Evolutionary conservation across 2,113 vertebrate genomes (phyloP).

Genomic region (Salminus brasiliensis): DNA sequence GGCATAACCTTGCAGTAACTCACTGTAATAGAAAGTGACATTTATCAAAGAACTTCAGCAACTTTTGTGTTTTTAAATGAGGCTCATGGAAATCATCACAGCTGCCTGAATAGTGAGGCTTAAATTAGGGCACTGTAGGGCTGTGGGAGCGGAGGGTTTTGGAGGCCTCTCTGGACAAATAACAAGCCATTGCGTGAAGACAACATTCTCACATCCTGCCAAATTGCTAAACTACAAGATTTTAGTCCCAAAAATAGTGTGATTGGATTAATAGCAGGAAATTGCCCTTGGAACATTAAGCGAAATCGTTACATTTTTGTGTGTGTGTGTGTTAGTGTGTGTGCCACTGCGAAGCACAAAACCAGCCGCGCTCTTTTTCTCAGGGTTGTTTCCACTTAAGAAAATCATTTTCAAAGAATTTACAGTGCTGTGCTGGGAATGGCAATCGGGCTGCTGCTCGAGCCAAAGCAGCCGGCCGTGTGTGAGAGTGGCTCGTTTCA

Average conservation of each 20-base stretch:
- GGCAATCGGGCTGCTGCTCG: conserved; percentile 60
- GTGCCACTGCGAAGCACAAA: conserved; percentile 55
- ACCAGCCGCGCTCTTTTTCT: conserved; percentile 60
- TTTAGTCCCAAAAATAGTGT: conserved; percentile 64
- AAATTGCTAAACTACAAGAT: conserved; percentile 51
- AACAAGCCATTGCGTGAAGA: conserved; percentile 56
- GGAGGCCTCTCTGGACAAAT: conserved; percentile 38
- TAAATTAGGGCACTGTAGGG: conserved; percentile 8
- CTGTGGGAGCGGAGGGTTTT: conserved; percentile 54
- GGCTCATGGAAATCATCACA: conserved; percentile 56
- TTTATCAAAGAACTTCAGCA: conserved; percentile 65
- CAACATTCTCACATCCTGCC: conserved; percentile 62
- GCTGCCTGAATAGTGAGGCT: conserved; percentile 13
- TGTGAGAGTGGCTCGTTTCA: conserved; percentile 66
- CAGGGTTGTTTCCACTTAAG: conserved; percentile 70
- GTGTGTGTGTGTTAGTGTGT: conserved; percentile 41
- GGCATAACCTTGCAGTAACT: conserved; percentile 60
- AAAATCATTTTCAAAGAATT: conserved; percentile 72
- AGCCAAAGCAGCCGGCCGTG: conserved; percentile 58
- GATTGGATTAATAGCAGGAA: conserved; percentile 78
- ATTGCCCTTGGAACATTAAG: conserved; percentile 61
- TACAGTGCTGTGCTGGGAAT: conserved; percentile 60
- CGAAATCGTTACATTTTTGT: conserved; percentile 69
- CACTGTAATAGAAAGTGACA: conserved; percentile 64
- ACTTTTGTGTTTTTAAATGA: conserved; percentile 53